Conservation (phyloP, 2,888 invertebrate species). For the Apodemia zela region DNA sequence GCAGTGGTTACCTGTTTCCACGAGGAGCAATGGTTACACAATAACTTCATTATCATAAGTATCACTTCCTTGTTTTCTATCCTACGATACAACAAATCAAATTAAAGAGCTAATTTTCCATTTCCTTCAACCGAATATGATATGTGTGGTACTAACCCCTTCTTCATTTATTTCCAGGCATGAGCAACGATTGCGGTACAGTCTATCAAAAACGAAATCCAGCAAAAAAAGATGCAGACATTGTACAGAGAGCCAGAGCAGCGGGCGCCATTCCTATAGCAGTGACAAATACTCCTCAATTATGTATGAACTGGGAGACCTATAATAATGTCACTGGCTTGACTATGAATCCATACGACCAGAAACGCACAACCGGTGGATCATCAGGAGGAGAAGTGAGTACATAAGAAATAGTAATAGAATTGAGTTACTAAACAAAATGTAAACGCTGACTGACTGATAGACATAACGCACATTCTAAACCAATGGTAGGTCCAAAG, state of each 20-base stretch:
- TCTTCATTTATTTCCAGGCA: slow-evolving; percentile 63
- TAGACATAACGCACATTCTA: too few species aligned
- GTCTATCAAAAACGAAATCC: slow-evolving; percentile 78
- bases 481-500: too few species aligned
- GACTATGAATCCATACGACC: slow-evolving; percentile 94
- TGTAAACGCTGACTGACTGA: too few species aligned
- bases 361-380: slow-evolving; percentile 90
- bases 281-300: slow-evolving; percentile 94
- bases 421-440: not conserved
- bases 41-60: too few species aligned
- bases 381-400: slow-evolving; percentile 93
- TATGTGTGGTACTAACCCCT: too few species aligned
- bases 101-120: too few species aligned
- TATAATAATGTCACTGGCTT: slow-evolving; percentile 92
- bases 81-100: too few species aligned
- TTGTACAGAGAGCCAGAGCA: slow-evolving; percentile 83
- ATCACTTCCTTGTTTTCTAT: too few species aligned
- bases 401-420: not conserved
- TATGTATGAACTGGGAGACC: slow-evolving; percentile 95
- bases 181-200: slow-evolving; percentile 88
- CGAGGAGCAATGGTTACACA: too few species aligned
- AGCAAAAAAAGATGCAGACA: slow-evolving; percentile 87
- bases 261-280: slow-evolving; percentile 93
- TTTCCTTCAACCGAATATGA: too few species aligned
- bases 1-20: too few species aligned